These are phyloP conservation scores for Lasius platythorax DNA, from an alignment of 2,888 invertebrate genomes.

Conservation along the genomic window DNA sequence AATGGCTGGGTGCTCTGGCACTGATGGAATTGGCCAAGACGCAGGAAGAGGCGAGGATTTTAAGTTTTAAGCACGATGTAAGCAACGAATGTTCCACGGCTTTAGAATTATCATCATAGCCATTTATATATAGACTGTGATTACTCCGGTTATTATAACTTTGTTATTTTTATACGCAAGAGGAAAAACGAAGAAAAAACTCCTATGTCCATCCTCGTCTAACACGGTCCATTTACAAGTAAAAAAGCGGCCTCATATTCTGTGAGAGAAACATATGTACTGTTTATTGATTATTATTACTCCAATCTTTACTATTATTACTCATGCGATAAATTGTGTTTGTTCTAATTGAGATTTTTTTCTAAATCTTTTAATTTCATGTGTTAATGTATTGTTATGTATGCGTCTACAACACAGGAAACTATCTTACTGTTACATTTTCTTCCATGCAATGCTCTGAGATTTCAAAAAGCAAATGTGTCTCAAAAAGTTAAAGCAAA, in stretches of 20 bases:
- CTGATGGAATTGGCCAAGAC: conserved; percentile 88
- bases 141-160: conserved; percentile 66
- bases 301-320: conserved; percentile 21
- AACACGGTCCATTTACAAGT: conserved; percentile 21
- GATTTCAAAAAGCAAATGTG: conserved; percentile 22
- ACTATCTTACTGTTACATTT: conserved; percentile 12
- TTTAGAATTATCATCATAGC: conserved; percentile 78
- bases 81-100: conserved; percentile 68
- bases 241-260: neutral
- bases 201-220: neutral
- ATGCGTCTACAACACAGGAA: neutral
- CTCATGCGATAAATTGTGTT: conserved; percentile 26
- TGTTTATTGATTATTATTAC: conserved; percentile 6
- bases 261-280: conserved; percentile 25
- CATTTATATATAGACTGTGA: conserved; percentile 84
- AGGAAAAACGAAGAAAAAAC: conserved; percentile 53
- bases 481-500: conserved; percentile 12
- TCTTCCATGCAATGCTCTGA: neutral
- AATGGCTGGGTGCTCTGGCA: conserved; percentile 89
- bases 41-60: conserved; percentile 79
- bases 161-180: conserved; percentile 65
- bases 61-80: conserved; percentile 71
- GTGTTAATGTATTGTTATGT: conserved; percentile 3
- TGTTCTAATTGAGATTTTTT: conserved; percentile 11
- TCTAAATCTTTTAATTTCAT: conserved; percentile 25